Base-by-base conservation (phyloP, 2,888 invertebrate species). In the Ophraella communa region DNA sequence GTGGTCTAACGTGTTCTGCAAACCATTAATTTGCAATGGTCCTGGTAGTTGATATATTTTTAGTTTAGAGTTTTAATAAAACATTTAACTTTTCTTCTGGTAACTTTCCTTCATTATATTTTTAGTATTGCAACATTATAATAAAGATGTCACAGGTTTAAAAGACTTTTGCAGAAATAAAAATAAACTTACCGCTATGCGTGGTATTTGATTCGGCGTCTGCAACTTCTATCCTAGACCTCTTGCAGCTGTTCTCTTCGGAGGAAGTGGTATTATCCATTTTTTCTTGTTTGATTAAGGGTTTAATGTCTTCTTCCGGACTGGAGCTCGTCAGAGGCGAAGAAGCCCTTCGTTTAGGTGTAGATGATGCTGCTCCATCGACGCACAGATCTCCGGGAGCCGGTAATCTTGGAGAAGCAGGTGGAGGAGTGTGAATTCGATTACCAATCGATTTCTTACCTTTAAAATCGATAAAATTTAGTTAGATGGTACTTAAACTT, bases 161-260 rank as follows among this genome's bases (percentile, higher is more conserved):
- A n/a, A n/a, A n/a, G n/a, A n/a, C n/a, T n/a, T n/a, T n/a, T 30
- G 30, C 7, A 39, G 7, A 1, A 39, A 17, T 3, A 17, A 39
- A 7, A 17, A 14, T 7, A 1, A 5, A 85, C 91, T 91, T 82
- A 95, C 95, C 95, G 84, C 94, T 93, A 83, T 93, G 93, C 84
- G 93, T 91, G 64, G 95, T 95, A 80, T 95, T 95, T 30, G 94
- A 93, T 82, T 94, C 94, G 52, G 94, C 94, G 80, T 95, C 95
- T 67, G 89, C 93, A 33, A 92, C 88, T 83, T 92, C 93, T 59
- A 91, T 92, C 79, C 93, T 87, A 42, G 88, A 78, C 65, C 80
- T 78, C 77, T 93, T 91, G 81, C 92, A 92, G 62, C 87, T 85
- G 69, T 79, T 79, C 70, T 86, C 86, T 74, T 89, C 89, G 49